Evolutionary conservation across 2,888 invertebrate genomes (phyloP), one percentile per base, ranked within the genome.

Genomic region (Drosophila mettleri): DNA sequence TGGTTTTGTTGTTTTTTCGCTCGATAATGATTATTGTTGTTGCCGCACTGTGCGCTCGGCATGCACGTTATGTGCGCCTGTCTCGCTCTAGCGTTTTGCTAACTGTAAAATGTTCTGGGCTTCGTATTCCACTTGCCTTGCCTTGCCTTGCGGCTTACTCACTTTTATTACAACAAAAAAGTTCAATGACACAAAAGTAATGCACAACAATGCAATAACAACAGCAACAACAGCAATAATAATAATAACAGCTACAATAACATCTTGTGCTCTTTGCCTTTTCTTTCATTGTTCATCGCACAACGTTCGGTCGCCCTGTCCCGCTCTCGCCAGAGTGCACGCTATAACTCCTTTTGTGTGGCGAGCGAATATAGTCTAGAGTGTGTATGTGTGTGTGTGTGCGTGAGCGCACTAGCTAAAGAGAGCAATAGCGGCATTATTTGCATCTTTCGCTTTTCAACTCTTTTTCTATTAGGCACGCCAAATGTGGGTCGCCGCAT

Each of bases 371-470:
- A 45, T 46, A 46, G 22, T 43, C 43, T 27, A 16, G 29, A 7
- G 7, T 46, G 18, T 45, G n/a, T 43, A 22, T 53, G 54, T 33
- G 33, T 34, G 20, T 39, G 48, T 38, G 48, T 20, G 29, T 45
- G 43, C n/a, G 57, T 29, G 55, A 54, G 46, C 34, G 29, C 51
- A 45, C 22, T 24, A 48, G 20, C 24, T 24, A 10, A 24, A 27
- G 38, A 36, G 46, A 49, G 38, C 24, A 16, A 43, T 57, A 20
- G 16, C 57, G 74, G 64, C 59, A 69, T 71, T 86, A 88, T 83
- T 88, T 83, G 83, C 88, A 83, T 88, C 86, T 81, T 85, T 81
- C 70, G 85, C 81, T 87, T 73, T 81, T 84, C 60, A 88, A 86
- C 83, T 83, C 83, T 83, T 83, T 85, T 51, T 51, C 27, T 24